Evolutionary conservation across 2,113 vertebrate species (phyloP), one percentile per base, ranked within the genome.

Genomic region (Eurypyga helias): DNA sequence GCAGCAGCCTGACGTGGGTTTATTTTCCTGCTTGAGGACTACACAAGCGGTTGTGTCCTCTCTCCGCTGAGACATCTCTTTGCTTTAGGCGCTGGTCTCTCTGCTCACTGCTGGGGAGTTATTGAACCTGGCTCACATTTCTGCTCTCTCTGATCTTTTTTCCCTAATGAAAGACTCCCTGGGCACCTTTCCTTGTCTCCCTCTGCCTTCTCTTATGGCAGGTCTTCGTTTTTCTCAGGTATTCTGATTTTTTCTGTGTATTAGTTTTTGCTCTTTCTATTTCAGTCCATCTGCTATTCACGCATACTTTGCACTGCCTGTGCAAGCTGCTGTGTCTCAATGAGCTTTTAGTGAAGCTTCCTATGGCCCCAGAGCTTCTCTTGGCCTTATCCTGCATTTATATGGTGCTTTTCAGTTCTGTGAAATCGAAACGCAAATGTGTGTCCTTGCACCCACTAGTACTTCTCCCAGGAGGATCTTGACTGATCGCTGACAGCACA

Each of bases 21-120:
- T 77, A 20, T 83, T 90, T 91, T 85, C 51, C 84, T 91, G 61
- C 87, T 96, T 46, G 70, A 93, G 62, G 77, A 94, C 89, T 91
- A 90, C 52, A 25, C 20, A 76, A 93, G 66, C 72, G 72, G 52
- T 93, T 79, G 91, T 95, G 84, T 83, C 90, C 87, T 88, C 61
- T 95, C 73, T 93, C 84, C 2, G 0, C 73, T 83, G 89, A 88
- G 93, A 91, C 73, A 76, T 72, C 78, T 51, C 84, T 93, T 87
- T 0, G 45, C 89, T 93, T 87, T 52, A 93, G 90, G 82, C 90
- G 26, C 31, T 61, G 66, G 17, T 71, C 55, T 83, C 60, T 57
- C 55, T 54, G 38, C 83, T 89, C 33, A 18, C 60, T 91, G 69
- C 55, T 82, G 65, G 29, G 21, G 18, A 55, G 41, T 77, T 95